phyloP scores from a whole-genome alignment of 2,888 invertebrate species.

The Ecliptopera silaceata region DNA sequence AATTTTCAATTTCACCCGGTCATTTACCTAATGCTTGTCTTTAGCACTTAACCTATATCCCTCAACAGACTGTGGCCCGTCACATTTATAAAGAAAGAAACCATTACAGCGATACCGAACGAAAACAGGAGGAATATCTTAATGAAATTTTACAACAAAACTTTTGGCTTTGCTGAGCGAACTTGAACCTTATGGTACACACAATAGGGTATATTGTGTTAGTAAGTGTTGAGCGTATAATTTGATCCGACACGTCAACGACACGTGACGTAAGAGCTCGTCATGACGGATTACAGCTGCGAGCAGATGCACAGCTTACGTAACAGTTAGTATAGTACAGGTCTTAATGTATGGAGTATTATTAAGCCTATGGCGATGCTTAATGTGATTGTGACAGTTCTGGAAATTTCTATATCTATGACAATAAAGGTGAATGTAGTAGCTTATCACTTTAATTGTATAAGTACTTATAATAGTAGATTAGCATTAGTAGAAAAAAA shows the following conservation, averaged over 20 bases:
- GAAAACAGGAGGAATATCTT: slow-evolving; percentile 40
- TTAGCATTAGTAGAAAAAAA: too few relatives aligned
- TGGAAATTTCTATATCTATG: background rate
- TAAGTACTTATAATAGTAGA: too few relatives aligned
- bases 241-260: slow-evolving; percentile 49
- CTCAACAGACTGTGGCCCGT: slow-evolving; percentile 27
- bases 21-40: slow-evolving; percentile 32
- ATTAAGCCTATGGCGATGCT: slow-evolving; percentile 2
- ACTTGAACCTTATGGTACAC: slow-evolving; percentile 36
- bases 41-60: slow-evolving; percentile 33
- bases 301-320: slow-evolving; percentile 14
- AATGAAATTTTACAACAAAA: slow-evolving; percentile 39
- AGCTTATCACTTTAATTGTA: too few relatives aligned
- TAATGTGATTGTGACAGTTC: background rate
- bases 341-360: background rate
- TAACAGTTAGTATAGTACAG: slow-evolving; percentile 13
- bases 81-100: slow-evolving; percentile 30
- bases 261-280: slow-evolving; percentile 42
- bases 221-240: slow-evolving; percentile 40
- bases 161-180: slow-evolving; percentile 22
- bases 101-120: slow-evolving; percentile 32
- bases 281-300: slow-evolving; percentile 61
- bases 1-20: slow-evolving; percentile 25
- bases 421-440: too few relatives aligned
- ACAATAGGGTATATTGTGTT: slow-evolving; percentile 33